phyloP scores from a whole-genome alignment of 2,888 invertebrate species.

The Seira ritae region DNA sequence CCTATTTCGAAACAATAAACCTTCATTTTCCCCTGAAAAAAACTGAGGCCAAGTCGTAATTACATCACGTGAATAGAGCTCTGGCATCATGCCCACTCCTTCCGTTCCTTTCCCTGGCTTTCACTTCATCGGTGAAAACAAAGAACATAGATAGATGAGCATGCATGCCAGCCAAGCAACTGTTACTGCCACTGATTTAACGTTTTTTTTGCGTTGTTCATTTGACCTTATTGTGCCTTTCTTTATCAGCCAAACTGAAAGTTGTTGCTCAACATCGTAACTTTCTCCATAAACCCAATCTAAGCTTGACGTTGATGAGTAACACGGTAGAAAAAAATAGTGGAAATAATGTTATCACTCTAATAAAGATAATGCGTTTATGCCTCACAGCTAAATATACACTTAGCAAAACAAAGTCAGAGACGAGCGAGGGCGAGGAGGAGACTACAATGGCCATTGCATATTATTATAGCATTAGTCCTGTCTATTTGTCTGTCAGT shows the following conservation, averaged over 20 bases:
- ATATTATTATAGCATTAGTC: too few species aligned
- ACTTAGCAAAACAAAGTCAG: background rate
- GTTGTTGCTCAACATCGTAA: conserved; percentile 1
- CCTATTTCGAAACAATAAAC: background rate
- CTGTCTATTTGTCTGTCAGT: background rate
- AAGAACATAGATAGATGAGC: too few species aligned
- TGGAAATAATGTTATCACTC: conserved; percentile 30
- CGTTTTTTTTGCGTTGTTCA: conserved; percentile 1
- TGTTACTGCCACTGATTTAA: background rate
- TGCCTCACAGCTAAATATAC: conserved; percentile 20
- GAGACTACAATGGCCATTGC: background rate
- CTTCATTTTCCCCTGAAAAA: background rate
- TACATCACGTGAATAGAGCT: background rate
- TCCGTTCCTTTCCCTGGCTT: background rate
- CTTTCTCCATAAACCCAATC: conserved; percentile 19
- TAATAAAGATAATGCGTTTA: conserved; percentile 20
- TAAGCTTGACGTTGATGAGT: conserved; percentile 4
- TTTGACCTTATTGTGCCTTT: conserved; percentile 3
- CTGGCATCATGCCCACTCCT: background rate
- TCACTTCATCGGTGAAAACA: background rate
- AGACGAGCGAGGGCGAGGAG: background rate
- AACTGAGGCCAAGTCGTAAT: background rate
- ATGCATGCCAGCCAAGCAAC: background rate
- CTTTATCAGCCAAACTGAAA: background rate
- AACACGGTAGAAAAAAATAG: conserved; percentile 14